Base-by-base conservation (phyloP, 2,797 vertebrate genomes). In the Microctenopoma lineatum region DNA sequence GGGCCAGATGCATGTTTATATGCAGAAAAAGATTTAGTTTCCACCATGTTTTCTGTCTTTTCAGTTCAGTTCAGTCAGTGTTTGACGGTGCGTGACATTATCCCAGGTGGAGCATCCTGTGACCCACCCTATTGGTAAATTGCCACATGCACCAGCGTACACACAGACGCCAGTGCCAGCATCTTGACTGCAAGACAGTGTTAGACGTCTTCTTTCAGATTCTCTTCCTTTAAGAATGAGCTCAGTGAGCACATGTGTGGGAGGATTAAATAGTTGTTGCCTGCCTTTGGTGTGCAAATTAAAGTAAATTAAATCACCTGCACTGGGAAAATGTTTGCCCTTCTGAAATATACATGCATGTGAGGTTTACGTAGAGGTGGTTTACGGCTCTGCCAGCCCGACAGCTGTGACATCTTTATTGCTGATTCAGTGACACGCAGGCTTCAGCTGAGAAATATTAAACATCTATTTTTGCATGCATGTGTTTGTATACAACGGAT, bases 211-310 rank as follows among this genome's bases (percentile, higher is more conserved):
- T 55, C 54, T 62, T 34, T 53, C 52, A 64, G 53, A 69, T 46
- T 76, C 69, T 46, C 54, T 25, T 15, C 42, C 45, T 66, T 62
- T 48, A 42, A 77, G 56, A 53, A 14, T 36, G 53, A 70, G 47
- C 73, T 78, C 55, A 36, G 18, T 45, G 29, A 32, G 76, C 53
- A 54, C 11, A n/a, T 16, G 73, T 7, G 64, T 72, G 44, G 78
- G 64, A 74, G 29, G 70, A 70, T 74, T 36, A 76, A 77, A 71
- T 77, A 70, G 56, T 75, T 52, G 41, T 58, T 56, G 59, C 50
- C 69, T 5, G 5, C 14, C 8, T n/a, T 45, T 45, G 61, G 29
- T 72, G 73, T 86, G 79, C 70, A 85, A 79, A 84, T 79, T 53
- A 25, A 39, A 53, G 58, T 73, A 64, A 81, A 82, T 80, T 44